phyloP scores from a whole-genome alignment of 2,888 invertebrate species.

The Lepidonotus clava region DNA sequence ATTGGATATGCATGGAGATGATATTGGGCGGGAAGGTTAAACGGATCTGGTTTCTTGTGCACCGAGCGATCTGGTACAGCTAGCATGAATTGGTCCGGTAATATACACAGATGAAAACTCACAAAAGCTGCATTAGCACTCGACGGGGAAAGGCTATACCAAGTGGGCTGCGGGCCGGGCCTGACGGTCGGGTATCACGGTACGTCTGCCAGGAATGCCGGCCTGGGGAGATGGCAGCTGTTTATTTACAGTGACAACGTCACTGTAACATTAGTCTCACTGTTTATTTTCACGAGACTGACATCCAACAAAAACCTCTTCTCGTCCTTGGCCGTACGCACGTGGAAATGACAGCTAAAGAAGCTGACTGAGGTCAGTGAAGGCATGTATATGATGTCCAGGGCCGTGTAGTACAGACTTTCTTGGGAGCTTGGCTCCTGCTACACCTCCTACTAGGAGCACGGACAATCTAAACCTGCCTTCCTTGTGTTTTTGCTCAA shows the following conservation, averaged over 20 bases:
- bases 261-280: constrained; percentile 36
- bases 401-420: too few relatives aligned
- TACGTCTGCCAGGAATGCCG: not conserved
- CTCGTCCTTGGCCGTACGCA: constrained; percentile 2
- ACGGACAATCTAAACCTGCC: too few relatives aligned
- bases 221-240: not conserved
- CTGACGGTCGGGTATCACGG: not conserved
- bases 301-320: constrained; percentile 24
- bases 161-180: constrained; percentile 19
- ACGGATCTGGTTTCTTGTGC: not conserved
- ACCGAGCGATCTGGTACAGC: not conserved
- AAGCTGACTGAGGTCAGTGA: not conserved
- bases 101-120: too few relatives aligned
- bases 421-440: too few relatives aligned
- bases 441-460: too few relatives aligned
- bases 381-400: not conserved
- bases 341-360: not conserved
- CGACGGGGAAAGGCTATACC: not conserved
- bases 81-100: too few relatives aligned
- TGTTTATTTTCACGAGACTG: constrained; percentile 35
- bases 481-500: too few relatives aligned
- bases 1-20: not conserved
- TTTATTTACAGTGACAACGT: constrained; percentile 26
- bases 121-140: too few relatives aligned
- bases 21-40: not conserved